These are phyloP conservation scores for Oryctolagus cuniculus DNA, from an alignment of 2,113 vertebrate species.

Conservation along the genomic window mOryCun1.1 NC_091439.1:77894001-77894500, in stretches of 20 bases:
- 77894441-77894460: background rate
- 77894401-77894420: background rate
- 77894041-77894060: background rate
- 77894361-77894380: background rate
- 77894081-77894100: background rate
- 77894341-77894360: background rate
- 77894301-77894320: background rate
- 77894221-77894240: too few species aligned
- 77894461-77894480: background rate
- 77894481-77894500: background rate
- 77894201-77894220: background rate
- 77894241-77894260: too few species aligned
- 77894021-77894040: background rate
- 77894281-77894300: background rate
- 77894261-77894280: too few species aligned
- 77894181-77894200: background rate
- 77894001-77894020: conserved; percentile 25
- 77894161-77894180: too few species aligned
- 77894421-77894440: background rate
- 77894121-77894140: background rate
- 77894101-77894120: background rate
- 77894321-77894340: background rate
- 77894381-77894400: too few species aligned
- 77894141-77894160: background rate
- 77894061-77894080: background rate